Percentiles rank a stretch among this genome's conserved stretches.
Evolutionary conservation across 2,888 invertebrate genomes (phyloP).

Genomic region (Lamproptera curius): DNA sequence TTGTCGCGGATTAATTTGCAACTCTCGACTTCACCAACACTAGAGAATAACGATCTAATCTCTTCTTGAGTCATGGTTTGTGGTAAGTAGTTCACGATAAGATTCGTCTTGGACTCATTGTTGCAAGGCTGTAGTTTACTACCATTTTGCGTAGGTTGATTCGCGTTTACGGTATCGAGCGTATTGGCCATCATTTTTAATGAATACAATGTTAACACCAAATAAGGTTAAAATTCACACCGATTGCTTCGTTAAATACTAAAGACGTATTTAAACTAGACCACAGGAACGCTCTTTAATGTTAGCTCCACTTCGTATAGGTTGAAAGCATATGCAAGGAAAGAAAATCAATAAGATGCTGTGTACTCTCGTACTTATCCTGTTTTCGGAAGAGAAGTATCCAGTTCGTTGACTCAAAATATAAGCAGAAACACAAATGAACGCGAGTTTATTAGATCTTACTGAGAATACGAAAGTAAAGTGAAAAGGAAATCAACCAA

Average conservation of each 20-base stretch:
- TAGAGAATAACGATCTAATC: constrained; percentile 94
- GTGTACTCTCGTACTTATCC: constrained; percentile 72
- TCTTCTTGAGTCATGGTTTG: constrained; percentile 99
- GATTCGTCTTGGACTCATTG: constrained; percentile 97
- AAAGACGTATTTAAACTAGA: constrained; percentile 49
- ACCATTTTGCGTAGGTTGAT: constrained; percentile 86
- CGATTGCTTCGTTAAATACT: constrained; percentile 40
- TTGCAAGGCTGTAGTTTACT: constrained; percentile 82
- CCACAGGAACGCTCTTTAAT: constrained; percentile 52
- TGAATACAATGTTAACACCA: constrained; percentile 51
- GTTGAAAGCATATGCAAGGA: constrained; percentile 76
- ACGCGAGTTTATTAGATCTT: constrained; percentile 73
- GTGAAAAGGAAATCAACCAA: constrained; percentile 78
- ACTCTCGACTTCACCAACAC: constrained; percentile 97
- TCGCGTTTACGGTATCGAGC: constrained; percentile 72
- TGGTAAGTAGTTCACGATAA: constrained; percentile 99
- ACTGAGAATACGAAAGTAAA: constrained; percentile 72
- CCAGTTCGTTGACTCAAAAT: constrained; percentile 66
- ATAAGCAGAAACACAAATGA: constrained; percentile 67
- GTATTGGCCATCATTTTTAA: constrained; percentile 76
- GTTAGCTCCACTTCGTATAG: constrained; percentile 73
- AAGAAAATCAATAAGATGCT: constrained; percentile 80
- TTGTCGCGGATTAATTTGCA: constrained; percentile 98
- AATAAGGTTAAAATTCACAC: constrained; percentile 53
- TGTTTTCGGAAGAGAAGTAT: constrained; percentile 57